phyloP scores from a whole-genome alignment of 2,797 vertebrate species.

The Coranthus polyacanthus region DNA sequence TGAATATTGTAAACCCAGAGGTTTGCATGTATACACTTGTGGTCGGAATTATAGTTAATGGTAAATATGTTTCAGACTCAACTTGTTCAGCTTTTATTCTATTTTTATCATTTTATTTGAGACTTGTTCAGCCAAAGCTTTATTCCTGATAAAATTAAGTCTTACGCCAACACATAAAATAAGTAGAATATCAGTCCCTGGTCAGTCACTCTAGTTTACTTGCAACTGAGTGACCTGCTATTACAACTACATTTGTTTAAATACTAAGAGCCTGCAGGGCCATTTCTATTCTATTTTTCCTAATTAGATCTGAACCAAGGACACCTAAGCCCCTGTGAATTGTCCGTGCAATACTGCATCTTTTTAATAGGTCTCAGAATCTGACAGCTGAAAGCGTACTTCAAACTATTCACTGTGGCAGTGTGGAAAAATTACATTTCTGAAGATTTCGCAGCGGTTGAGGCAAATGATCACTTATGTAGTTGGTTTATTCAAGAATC shows the following conservation, averaged over 20 bases:
- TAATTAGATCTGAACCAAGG: slow-evolving; percentile 77
- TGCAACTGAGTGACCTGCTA: slow-evolving; percentile 72
- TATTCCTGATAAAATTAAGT: too few relatives aligned
- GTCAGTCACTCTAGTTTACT: slow-evolving; percentile 70
- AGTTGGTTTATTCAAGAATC: too few relatives aligned
- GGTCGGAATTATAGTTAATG: background rate
- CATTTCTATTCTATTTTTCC: slow-evolving; percentile 69
- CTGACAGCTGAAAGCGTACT: slow-evolving; percentile 3
- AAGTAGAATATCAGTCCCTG: slow-evolving; percentile 38
- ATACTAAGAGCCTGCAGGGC: slow-evolving; percentile 76
- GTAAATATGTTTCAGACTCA: background rate
- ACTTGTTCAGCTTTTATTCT: background rate
- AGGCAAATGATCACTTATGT: too few relatives aligned
- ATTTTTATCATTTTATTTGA: background rate
- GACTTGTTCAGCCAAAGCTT: too few relatives aligned
- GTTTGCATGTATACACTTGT: too few relatives aligned
- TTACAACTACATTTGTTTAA: slow-evolving; percentile 84
- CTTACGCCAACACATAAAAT: slow-evolving; percentile 12
- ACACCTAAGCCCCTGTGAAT: slow-evolving; percentile 71
- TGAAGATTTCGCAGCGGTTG: too few relatives aligned
- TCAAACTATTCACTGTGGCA: background rate
- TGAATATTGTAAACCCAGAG: too few relatives aligned
- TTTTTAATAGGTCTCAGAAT: slow-evolving; percentile 6
- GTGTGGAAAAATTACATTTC: background rate
- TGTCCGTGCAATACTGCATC: slow-evolving; percentile 11